Conservation (phyloP, 2,888 invertebrate species). For the Caradrina kadenii region DNA sequence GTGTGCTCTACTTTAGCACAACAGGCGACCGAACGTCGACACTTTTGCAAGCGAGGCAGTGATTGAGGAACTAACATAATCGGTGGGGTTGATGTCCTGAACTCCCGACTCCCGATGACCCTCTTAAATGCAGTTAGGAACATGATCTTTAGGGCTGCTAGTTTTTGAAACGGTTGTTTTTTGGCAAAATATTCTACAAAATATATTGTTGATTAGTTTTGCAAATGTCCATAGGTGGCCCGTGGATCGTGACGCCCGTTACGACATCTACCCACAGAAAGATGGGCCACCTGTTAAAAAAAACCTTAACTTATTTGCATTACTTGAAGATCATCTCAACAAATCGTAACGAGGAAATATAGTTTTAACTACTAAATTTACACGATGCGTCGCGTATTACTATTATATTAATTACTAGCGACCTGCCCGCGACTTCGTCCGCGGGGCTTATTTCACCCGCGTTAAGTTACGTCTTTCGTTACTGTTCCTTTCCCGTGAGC, state of each 20-base stretch:
- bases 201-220: background rate
- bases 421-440: too few species aligned
- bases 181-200: too few species aligned
- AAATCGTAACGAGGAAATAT: conserved; percentile 7
- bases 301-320: background rate
- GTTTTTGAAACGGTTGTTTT: background rate
- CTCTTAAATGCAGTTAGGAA: background rate
- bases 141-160: background rate
- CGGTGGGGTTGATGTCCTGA: background rate
- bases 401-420: conserved; percentile 15
- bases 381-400: conserved; percentile 9
- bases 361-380: conserved; percentile 5
- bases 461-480: too few species aligned
- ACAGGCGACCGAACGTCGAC: background rate
- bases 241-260: too few species aligned
- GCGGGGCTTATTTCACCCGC: too few species aligned
- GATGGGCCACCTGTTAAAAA: too few species aligned
- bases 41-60: background rate
- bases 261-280: too few species aligned
- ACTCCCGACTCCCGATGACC: too few species aligned
- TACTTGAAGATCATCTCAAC: conserved; percentile 15
- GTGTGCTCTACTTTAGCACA: background rate
- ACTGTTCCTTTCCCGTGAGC: too few species aligned
- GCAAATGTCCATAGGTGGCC: background rate
- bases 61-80: background rate